Base-by-base conservation (phyloP, 2,797 vertebrate species). In the Sorex maritimensis region DNA sequence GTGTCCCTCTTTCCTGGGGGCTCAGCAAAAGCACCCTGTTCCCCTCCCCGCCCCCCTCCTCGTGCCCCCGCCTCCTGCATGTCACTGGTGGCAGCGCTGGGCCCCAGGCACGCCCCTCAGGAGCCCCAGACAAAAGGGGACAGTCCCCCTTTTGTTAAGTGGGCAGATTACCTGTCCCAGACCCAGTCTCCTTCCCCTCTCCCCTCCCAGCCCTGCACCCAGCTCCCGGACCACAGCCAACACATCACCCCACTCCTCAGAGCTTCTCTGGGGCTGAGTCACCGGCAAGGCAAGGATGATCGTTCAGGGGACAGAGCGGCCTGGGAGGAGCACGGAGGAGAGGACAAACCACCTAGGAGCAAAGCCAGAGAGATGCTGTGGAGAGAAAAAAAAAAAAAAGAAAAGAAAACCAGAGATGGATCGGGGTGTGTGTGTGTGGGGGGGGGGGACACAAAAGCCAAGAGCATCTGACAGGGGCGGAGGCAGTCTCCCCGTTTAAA, bases 41-140 rank as follows among this genome's bases (percentile, higher is more conserved):
- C 19, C 61, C 19, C 5, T 26, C 63, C 79, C 55, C 19, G 41
- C 81, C 21, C 21, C 52, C 61, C 52, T 26, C 2, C 21, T 34
- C 34, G 34, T 34, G 21, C 95, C 65, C 63, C 46, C 73, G 41
- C 77, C 81, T 72, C 81, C 81, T 49, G 65, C 69, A 67, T 38
- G 85, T 86, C 89, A 80, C 91, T 73, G 74, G 93, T 81, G 52
- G 78, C 28, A 2, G 52, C 30, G 69, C 21, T 61, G 58, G 88
- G 93, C 86, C 85, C 83, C 75, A 55, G 91, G 90, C 91, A 97
- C 88, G 73, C 95, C 95, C 90, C 94, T 95, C 65, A 61, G 46
- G 85, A 86, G 81, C 63, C 88, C 74, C 49, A 96, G 92, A 97
- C 95, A 97, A 97, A 97, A 95, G 96, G 87, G 94, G 71, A 95